Evolutionary conservation across 2,888 invertebrate genomes (phyloP), one percentile per base, ranked within the genome.

Genomic region (Leucozona laternaria): DNA sequence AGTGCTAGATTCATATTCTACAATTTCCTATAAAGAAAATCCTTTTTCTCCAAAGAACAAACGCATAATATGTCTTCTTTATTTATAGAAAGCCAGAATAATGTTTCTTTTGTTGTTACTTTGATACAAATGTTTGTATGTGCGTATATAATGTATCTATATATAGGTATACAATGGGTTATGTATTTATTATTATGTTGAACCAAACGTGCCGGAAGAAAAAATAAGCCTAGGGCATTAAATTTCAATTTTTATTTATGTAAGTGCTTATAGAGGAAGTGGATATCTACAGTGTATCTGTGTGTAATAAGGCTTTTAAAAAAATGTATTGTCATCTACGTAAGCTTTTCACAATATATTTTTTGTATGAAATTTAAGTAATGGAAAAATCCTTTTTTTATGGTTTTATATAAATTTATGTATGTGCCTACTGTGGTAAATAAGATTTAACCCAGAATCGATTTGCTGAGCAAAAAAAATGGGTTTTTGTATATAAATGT

Each of bases 171-270:
- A n/a, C n/a, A n/a, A n/a, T n/a, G n/a, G n/a, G n/a, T n/a, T 55
- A 3, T 10, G 2, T 40, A 37, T 40, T 37, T 22, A 17, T 20
- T 22, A 20, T 37, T 34, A 17, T 58, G 5, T 34, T 43, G 20
- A 50, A 22, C 20, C 22, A 50, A 22, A 50, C 20, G 48, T 50
- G 48, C 48, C 48, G 48, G 20, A 62, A 34, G 43, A 43, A 43
- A 43, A 43, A 43, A 58, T 34, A n/a, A 34, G 40, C 25, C 43
- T 8, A 1, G 25, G 6, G 40, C 43, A 62, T 62, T 25, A 43
- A 43, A 62, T 62, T 62, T 62, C 62, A 62, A 62, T 62, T 62
- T 62, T 62, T 62, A 62, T 62, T 62, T 62, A 62, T 62, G 25
- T 25, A 15, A 62, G 40, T 62, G 43, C 62, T 62, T n/a, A n/a